phyloP scores from a whole-genome alignment of 1,140 invertebrate genomes.

The Zaprionus ghesquierei region DNA sequence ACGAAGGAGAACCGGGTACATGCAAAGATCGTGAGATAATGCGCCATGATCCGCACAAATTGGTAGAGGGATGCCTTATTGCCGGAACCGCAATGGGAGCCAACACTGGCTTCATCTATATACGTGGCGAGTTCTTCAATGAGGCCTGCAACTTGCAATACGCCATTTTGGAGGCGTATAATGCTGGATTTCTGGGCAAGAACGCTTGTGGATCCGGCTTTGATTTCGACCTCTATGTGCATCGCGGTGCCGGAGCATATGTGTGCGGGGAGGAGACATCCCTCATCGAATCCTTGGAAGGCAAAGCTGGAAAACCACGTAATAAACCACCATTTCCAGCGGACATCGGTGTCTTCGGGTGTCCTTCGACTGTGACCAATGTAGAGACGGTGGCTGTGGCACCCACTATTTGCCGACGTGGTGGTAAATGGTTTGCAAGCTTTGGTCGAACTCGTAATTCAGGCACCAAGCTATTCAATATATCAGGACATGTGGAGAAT shows the following conservation, averaged over 20 bases:
- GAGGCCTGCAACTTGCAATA: conserved; percentile 89
- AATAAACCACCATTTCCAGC: conserved; percentile 92
- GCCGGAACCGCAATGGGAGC: conserved; percentile 89
- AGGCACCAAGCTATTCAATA: conserved; percentile 91
- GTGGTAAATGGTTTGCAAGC: conserved; percentile 89
- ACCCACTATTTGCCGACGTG: conserved; percentile 87
- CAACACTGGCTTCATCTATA: conserved; percentile 90
- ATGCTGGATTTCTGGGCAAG: conserved; percentile 88
- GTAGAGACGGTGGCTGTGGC: conserved; percentile 88
- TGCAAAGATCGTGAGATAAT: conserved; percentile 92
- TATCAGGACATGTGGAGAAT: conserved; percentile 90
- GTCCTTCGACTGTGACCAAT: conserved; percentile 92
- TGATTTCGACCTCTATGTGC: conserved; percentile 90
- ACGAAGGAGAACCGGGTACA: conserved; percentile 91
- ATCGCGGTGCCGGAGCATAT: conserved; percentile 91
- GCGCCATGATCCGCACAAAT: conserved; percentile 90
- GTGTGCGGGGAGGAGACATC: conserved; percentile 93
- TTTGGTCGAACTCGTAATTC: conserved; percentile 89
- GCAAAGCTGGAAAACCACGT: conserved; percentile 87
- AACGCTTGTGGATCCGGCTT: conserved; percentile 90
- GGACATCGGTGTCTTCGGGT: conserved; percentile 90
- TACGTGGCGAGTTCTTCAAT: conserved; percentile 92
- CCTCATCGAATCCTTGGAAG: conserved; percentile 91
- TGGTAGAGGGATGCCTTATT: conserved; percentile 90
- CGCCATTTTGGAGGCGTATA: conserved; percentile 89